phyloP scores from a whole-genome alignment of 2,113 vertebrate species.

The Pseudonaja textilis region DNA sequence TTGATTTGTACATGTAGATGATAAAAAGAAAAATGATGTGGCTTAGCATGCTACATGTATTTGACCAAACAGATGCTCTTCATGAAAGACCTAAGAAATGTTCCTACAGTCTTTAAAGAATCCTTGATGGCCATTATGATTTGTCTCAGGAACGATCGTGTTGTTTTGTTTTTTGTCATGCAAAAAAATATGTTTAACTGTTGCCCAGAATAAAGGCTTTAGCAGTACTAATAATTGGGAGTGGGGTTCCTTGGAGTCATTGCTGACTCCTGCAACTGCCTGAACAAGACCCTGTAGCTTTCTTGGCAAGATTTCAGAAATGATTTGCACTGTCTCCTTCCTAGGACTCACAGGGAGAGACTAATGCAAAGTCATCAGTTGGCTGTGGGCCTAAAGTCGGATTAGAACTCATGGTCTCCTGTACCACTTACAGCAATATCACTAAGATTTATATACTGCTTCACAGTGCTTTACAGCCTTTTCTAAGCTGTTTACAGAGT shows the following conservation, averaged over 20 bases:
- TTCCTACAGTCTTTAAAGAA: background rate
- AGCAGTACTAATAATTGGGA: background rate
- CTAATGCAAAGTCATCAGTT: background rate
- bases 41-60: background rate
- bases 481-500: background rate
- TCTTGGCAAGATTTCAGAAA: background rate
- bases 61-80: background rate
- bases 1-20: background rate
- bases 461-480: background rate
- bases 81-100: background rate
- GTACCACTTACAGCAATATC: background rate
- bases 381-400: background rate
- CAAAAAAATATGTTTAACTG: background rate
- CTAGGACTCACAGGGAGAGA: background rate
- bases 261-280: background rate
- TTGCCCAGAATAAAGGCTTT: background rate
- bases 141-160: background rate
- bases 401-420: background rate
- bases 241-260: background rate
- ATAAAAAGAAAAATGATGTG: background rate
- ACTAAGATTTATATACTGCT: background rate
- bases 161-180: background rate
- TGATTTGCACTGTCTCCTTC: background rate
- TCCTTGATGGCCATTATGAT: background rate
- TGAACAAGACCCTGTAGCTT: background rate